phyloP scores from a whole-genome alignment of 1,140 invertebrate genomes.

The Leguminivora glycinivorella region DNA sequence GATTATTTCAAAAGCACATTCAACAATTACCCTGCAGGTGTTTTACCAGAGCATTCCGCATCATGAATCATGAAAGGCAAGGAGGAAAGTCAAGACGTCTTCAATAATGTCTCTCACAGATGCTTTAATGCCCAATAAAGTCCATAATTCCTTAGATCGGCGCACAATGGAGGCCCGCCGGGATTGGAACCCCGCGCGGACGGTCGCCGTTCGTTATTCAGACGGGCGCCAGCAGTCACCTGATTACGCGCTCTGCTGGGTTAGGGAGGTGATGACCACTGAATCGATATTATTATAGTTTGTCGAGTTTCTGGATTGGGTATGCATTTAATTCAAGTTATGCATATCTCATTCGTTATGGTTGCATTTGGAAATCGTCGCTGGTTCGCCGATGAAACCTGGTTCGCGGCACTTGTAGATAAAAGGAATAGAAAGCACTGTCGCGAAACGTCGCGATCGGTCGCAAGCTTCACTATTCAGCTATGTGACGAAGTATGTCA shows the following conservation, averaged over 20 bases:
- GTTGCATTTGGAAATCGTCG: too few species aligned
- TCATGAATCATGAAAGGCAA: background rate
- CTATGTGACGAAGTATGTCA: too few species aligned
- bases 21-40: background rate
- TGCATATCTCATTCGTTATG: too few species aligned
- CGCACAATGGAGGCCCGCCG: constrained; percentile 28
- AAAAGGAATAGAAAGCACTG: too few species aligned
- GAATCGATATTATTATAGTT: constrained; percentile 29
- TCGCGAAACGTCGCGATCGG: too few species aligned
- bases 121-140: constrained; percentile 12
- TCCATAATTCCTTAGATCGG: constrained; percentile 13
- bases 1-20: too few species aligned
- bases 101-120: constrained; percentile 12
- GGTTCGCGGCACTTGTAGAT: too few species aligned
- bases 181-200: constrained; percentile 35
- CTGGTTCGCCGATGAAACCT: too few species aligned
- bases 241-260: constrained; percentile 49
- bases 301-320: background rate
- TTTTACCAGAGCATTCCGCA: background rate
- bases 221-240: constrained; percentile 43
- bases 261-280: constrained; percentile 28
- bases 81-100: background rate
- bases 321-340: background rate
- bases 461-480: too few species aligned
- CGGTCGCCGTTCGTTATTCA: constrained; percentile 48